phyloP scores from a whole-genome alignment of 2,113 vertebrate genomes.

The Myocastor coypus region DNA sequence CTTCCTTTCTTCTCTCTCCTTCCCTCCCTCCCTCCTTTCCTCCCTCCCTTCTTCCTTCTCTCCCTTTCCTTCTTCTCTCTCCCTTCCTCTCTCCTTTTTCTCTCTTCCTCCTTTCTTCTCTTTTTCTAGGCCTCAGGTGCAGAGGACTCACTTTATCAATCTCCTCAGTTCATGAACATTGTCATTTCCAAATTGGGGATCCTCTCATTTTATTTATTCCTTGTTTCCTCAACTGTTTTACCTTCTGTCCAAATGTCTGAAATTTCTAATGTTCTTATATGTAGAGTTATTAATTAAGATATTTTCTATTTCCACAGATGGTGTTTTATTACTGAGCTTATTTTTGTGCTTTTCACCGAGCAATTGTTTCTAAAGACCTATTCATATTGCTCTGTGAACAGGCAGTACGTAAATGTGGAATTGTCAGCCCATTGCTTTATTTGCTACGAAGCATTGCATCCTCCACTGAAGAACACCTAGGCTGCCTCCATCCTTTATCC shows the following conservation, averaged over 20 bases:
- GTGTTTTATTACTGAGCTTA: background rate
- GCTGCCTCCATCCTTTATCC: background rate
- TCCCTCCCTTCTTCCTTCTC: no score
- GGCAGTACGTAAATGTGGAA: background rate
- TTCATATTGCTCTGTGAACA: background rate
- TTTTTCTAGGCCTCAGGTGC: background rate
- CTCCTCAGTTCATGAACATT: background rate
- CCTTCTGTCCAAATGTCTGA: background rate
- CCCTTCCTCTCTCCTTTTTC: background rate
- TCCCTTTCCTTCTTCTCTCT: background rate
- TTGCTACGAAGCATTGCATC: background rate
- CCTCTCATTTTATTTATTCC: background rate
- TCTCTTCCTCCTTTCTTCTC: background rate
- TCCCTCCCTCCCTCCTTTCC: background rate
- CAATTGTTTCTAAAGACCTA: background rate
- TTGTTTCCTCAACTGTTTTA: background rate
- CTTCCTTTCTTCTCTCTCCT: no score
- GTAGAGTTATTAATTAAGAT: background rate
- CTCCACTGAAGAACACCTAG: background rate
- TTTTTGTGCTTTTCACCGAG: background rate
- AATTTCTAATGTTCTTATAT: background rate
- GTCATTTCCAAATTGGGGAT: background rate
- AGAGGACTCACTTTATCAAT: background rate
- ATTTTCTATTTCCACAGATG: background rate
- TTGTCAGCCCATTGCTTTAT: background rate